Evolutionary conservation across 2,888 invertebrate genomes (phyloP).

Genomic region (Catocala nupta): DNA sequence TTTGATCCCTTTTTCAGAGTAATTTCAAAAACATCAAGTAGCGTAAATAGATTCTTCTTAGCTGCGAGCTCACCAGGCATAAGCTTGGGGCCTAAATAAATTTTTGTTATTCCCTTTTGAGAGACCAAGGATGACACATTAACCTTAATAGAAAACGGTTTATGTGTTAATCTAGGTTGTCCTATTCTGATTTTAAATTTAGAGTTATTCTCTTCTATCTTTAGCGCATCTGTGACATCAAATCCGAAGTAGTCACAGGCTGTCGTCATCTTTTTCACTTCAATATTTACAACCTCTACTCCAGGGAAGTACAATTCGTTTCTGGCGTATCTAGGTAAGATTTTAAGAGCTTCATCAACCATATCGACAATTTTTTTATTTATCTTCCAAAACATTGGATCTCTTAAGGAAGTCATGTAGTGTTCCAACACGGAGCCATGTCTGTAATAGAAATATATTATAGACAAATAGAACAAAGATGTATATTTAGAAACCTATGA

Average conservation of each 20-base stretch:
- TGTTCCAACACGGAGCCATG: slow-evolving; percentile 72
- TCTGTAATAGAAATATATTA: slow-evolving; percentile 60
- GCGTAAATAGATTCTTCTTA: slow-evolving; percentile 86
- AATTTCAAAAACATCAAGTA: slow-evolving; percentile 88
- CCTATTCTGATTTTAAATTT: slow-evolving; percentile 77
- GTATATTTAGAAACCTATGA: slow-evolving; percentile 16
- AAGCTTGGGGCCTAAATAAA: slow-evolving; percentile 91
- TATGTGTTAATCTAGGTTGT: slow-evolving; percentile 91
- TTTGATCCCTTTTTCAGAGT: slow-evolving; percentile 89
- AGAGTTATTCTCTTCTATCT: slow-evolving; percentile 62
- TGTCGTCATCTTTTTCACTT: slow-evolving; percentile 89
- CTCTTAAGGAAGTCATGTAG: slow-evolving; percentile 89
- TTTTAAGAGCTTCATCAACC: slow-evolving; percentile 86
- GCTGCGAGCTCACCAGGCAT: slow-evolving; percentile 84
- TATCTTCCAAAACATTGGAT: slow-evolving; percentile 91
- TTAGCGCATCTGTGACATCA: slow-evolving; percentile 88
- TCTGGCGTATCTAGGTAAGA: slow-evolving; percentile 86
- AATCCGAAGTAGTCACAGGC: slow-evolving; percentile 89
- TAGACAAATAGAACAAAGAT: slow-evolving; percentile 19
- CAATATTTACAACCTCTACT: slow-evolving; percentile 88
- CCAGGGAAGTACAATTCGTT: slow-evolving; percentile 89
- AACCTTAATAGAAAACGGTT: slow-evolving; percentile 90
- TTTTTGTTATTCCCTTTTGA: slow-evolving; percentile 88
- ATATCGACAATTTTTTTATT: slow-evolving; percentile 88
- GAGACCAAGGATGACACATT: slow-evolving; percentile 88